Percentiles rank a stretch among this genome's conserved stretches.
Conservation (phyloP, 2,113 vertebrate species). For the Poicephalus gulielmi region DNA sequence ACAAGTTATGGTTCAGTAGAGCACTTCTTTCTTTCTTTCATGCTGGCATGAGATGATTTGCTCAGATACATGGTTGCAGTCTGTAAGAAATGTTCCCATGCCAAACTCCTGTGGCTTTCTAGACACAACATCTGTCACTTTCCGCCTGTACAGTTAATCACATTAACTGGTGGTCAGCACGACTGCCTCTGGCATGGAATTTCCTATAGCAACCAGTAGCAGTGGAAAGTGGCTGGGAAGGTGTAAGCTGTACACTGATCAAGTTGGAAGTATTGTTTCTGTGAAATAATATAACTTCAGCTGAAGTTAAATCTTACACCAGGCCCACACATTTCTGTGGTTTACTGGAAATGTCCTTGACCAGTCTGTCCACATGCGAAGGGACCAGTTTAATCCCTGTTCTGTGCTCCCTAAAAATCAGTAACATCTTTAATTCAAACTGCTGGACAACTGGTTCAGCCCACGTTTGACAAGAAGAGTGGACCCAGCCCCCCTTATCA, state of each 20-base stretch:
- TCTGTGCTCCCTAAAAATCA: not conserved
- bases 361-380: not conserved
- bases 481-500: not conserved
- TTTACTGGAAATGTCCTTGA: not conserved
- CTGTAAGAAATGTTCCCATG: not conserved
- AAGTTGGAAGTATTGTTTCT: not conserved
- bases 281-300: not conserved
- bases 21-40: not conserved
- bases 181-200: not conserved
- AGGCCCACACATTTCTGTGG: not conserved
- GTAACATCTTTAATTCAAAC: not conserved
- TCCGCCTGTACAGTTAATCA: not conserved
- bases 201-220: not conserved
- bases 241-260: not conserved
- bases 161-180: not conserved
- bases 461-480: not conserved
- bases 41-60: not conserved
- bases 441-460: not conserved
- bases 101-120: conserved; percentile 21
- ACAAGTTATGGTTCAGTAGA: not conserved
- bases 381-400: not conserved
- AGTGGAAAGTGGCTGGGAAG: not conserved
- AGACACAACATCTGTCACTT: not conserved
- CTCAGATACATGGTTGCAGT: not conserved
- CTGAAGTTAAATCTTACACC: not conserved